Evolutionary conservation across 1,140 invertebrate species (phyloP), one percentile per base, ranked within the genome.

Genomic region (Anadara kagoshimensis): DNA sequence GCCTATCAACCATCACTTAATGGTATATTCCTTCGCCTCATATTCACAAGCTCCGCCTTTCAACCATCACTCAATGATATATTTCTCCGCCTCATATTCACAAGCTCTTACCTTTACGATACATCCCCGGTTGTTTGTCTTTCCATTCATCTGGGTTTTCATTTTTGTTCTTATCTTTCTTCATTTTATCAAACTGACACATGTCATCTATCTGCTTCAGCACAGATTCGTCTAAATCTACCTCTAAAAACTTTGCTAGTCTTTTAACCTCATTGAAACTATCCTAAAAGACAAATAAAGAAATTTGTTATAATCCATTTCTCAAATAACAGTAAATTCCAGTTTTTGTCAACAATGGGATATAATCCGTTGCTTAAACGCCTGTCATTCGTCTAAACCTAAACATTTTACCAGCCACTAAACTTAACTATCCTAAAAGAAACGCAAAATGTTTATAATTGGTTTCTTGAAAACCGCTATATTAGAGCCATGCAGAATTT

Each of bases 181-280:
- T 18, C 51, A 54, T 54, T 54, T 54, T 54, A 54, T 54, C 51
- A 54, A 54, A 54, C 2, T n/a, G 24, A 54, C 51, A 54, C 24
- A 54, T 22, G 0, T 54, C 51, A 20, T 54, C 20, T 14, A 54
- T 54, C n/a, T 54, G 10, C 24, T 10, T 22, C 16, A 54, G 7
- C n/a, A 54, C n/a, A 54, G n/a, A 11, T n/a, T 54, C 20, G 20
- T 22, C 20, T n/a, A 54, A 11, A 22, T 54, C 51, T 1, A 54
- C 51, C 24, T 54, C 51, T 24, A 54, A 20, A 54, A 54, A 54
- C 16, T 54, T 54, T 1, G 51, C 51, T 1, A 54, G n/a, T 8
- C n/a, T 18, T 2, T 20, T n/a, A n/a, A 54, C 24, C 20, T 54
- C 51, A 54, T 24, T 54, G 8, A 22, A 10, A n/a, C 51, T 22